Evolutionary conservation across 2,797 vertebrate species (phyloP), one percentile per base, ranked within the genome.

Genomic region (Neopelma chrysocephalum): DNA sequence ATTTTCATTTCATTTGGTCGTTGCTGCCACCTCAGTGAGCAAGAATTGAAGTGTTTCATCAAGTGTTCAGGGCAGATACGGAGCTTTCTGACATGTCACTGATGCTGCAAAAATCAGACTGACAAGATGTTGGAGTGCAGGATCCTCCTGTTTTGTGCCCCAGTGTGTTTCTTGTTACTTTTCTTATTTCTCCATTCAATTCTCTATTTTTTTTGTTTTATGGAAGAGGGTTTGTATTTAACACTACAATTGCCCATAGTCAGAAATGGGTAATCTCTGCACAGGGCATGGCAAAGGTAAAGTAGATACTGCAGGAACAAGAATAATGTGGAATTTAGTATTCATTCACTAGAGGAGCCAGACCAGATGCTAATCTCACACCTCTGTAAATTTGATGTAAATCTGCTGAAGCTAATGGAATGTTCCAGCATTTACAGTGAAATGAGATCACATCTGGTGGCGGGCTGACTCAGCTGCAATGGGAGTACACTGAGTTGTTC

Each of bases 331-430:
- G 82, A 87, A 86, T 72, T 89, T 38, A 53, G 57, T 62, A 47
- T 90, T 87, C 80, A 72, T 83, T 82, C 77, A 66, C 40, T 77
- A 29, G 56, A 88, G 86, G 82, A 96, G 88, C 51, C 77, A 70
- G 75, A 54, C 80, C 77, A 92, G 83, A 92, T 90, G 88, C 91
- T 94, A 92, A 94, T 96, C 95, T 94, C 64, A 18, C 77, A 66
- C 48, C 43, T 29, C 60, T 82, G 83, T 70, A 90, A 89, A 96
- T 92, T 48, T 92, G 93, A 96, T 94, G 96, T 94, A 91, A 94
- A 90, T 96, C 87, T 95, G 94, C 91, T 94, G 93, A 91, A 91
- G 91, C 86, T 93, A 87, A 94, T 94, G 76, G 91, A 93, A 94
- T 87, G 78, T 90, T 71, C 47, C 20, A 47, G 93, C 90, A 56